Evolutionary conservation across 2,888 invertebrate species (phyloP), one percentile per base, ranked within the genome.

Genomic region (Nemotelus pantherinus): DNA sequence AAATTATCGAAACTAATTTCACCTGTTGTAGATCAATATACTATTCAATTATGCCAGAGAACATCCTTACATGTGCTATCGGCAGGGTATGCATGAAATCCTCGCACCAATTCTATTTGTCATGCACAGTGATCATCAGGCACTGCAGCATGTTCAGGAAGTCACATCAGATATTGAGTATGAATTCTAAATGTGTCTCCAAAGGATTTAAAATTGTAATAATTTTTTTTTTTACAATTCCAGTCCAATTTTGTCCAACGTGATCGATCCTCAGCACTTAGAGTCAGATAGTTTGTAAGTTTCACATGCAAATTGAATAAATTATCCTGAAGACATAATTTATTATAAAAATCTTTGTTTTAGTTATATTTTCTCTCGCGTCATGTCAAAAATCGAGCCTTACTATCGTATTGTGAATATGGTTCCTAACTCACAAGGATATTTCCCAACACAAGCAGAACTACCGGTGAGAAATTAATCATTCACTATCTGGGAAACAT

Each of bases 51-150:
- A 91, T 88, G 89, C 91, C 0, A 88, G 94, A 1, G 90, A 92
- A 65, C 91, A 93, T 86, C 89, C 92, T 0, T 87, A 89, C 80
- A 89, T 94, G 82, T 92, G 92, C 71, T 95, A 95, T 84, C 89
- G 93, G 60, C 95, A 95, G 89, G 95, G 95, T 43, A 95, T 95
- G 95, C 95, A 95, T 86, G 95, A 95, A 86, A 90, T 95, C 70
- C 86, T 95, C 72, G 95, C 95, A 1, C 95, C 95, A 0, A 86
- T 95, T 70, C 88, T 95, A 47, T 93, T 93, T 84, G 93, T 95
- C 9, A 87, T 95, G 43, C 91, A 93, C 83, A 90, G 91, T 80
- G 95, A 95, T 85, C 92, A 94, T 81, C 91, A 92, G 83, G 90
- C 91, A 3, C 89, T 91, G 82, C 86, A 90, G 71, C 92, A 92